Evolutionary conservation across 2,888 invertebrate genomes (phyloP).

Genomic region (Stenurella melanura): DNA sequence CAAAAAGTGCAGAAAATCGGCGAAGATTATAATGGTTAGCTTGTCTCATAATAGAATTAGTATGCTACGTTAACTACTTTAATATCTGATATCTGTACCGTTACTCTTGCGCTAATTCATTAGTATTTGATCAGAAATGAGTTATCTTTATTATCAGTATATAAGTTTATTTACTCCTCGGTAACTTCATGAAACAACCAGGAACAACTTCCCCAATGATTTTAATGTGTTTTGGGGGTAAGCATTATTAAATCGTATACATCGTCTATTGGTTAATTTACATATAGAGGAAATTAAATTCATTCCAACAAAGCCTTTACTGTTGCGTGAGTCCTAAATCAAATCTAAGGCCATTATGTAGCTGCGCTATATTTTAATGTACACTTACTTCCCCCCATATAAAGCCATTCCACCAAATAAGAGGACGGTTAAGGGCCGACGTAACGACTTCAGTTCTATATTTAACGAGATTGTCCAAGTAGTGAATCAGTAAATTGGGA

Average conservation of each 20-base stretch:
- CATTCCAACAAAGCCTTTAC: conserved; percentile 33
- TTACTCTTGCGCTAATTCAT: too few relatives aligned
- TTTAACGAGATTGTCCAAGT: not conserved
- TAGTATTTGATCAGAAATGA: too few relatives aligned
- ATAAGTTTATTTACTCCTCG: not conserved
- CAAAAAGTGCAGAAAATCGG: too few relatives aligned
- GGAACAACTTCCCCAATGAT: not conserved
- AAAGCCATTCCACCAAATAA: conserved; percentile 20
- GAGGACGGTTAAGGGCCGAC: conserved; percentile 18
- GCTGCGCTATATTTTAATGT: conserved; percentile 9
- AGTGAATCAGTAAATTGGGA: not conserved
- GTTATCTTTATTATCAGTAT: too few relatives aligned
- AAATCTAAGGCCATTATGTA: conserved; percentile 31
- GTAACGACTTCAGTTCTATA: conserved; percentile 7
- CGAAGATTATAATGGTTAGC: too few relatives aligned
- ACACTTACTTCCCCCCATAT: conserved; percentile 17
- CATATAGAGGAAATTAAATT: conserved; percentile 36
- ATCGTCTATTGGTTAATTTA: conserved; percentile 31
- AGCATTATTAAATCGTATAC: conserved; percentile 18
- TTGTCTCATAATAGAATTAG: too few relatives aligned
- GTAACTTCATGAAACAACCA: not conserved
- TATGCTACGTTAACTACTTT: too few relatives aligned
- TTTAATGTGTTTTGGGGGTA: conserved; percentile 9
- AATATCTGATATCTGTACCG: too few relatives aligned
- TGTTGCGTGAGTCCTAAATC: conserved; percentile 36